Conservation (phyloP, 2,888 invertebrate species). For the Tenthredo notha region DNA sequence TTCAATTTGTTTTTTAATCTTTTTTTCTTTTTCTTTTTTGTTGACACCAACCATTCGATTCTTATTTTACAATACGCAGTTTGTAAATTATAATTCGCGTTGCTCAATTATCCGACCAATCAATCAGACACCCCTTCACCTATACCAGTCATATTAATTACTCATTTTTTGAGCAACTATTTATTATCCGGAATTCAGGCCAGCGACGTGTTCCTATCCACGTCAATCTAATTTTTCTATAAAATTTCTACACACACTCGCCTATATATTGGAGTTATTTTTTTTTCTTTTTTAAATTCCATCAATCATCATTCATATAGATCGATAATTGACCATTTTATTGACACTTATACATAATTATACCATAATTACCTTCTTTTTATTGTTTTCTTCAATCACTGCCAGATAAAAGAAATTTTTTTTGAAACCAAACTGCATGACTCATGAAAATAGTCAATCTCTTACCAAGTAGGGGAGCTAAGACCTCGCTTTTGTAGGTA, state of each 20-base stretch:
- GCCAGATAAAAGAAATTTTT: background rate
- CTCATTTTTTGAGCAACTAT: constrained; percentile 17
- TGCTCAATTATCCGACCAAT: constrained; percentile 36
- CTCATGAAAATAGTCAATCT: constrained; percentile 28
- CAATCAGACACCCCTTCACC: constrained; percentile 18
- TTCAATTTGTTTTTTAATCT: background rate
- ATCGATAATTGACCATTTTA: background rate
- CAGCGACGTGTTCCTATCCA: background rate
- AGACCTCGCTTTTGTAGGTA: constrained; percentile 29
- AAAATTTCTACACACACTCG: background rate
- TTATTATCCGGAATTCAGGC: constrained; percentile 13
- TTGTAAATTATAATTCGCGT: background rate
- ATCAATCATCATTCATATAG: background rate
- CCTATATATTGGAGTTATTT: background rate
- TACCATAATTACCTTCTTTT: background rate
- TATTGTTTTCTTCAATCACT: background rate
- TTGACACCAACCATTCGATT: background rate
- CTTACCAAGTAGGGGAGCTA: background rate
- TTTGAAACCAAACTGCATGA: background rate
- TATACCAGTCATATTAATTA: background rate
- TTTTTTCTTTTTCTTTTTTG: background rate
- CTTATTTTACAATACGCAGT: background rate
- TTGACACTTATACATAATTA: background rate
- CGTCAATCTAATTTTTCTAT: background rate
- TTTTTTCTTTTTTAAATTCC: background rate